Evolutionary conservation across 1,140 invertebrate genomes (phyloP).

Genomic region (Pseudomyrmex sp.): DNA sequence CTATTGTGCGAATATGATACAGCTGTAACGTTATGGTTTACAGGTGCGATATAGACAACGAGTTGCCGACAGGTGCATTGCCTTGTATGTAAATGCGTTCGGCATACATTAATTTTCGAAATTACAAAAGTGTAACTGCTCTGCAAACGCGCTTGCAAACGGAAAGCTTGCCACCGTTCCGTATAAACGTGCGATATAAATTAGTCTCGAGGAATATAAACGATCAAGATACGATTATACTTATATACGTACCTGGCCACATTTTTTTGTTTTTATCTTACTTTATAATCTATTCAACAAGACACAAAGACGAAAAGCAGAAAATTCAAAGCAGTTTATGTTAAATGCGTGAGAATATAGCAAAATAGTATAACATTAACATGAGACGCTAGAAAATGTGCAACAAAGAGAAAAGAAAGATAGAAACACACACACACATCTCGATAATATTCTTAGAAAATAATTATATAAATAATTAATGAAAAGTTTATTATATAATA

Average conservation of each 20-base stretch:
- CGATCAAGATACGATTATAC: constrained; percentile 3
- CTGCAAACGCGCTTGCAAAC: constrained; percentile 3
- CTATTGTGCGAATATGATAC: background rate
- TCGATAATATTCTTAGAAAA: too few species aligned
- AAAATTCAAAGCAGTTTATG: constrained; percentile 6
- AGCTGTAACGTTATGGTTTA: constrained; percentile 53
- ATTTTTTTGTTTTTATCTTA: constrained; percentile 12
- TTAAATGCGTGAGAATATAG: constrained; percentile 4
- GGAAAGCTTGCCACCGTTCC: background rate
- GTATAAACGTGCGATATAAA: constrained; percentile 16
- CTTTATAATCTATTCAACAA: constrained; percentile 16
- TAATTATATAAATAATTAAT: too few species aligned
- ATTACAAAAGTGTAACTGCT: constrained; percentile 13
- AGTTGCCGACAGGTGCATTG: constrained; percentile 48
- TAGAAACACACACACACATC: too few species aligned
- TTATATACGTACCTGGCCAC: background rate
- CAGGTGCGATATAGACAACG: constrained; percentile 39
- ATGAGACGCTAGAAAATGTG: background rate
- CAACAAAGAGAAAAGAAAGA: background rate
- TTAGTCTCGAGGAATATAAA: constrained; percentile 8
- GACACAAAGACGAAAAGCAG: constrained; percentile 10
- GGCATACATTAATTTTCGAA: constrained; percentile 32
- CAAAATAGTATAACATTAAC: constrained; percentile 28
- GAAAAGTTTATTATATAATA: too few species aligned
- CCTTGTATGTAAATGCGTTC: constrained; percentile 52